phyloP scores from a whole-genome alignment of 2,113 vertebrate species.

The Grallaria varia region DNA sequence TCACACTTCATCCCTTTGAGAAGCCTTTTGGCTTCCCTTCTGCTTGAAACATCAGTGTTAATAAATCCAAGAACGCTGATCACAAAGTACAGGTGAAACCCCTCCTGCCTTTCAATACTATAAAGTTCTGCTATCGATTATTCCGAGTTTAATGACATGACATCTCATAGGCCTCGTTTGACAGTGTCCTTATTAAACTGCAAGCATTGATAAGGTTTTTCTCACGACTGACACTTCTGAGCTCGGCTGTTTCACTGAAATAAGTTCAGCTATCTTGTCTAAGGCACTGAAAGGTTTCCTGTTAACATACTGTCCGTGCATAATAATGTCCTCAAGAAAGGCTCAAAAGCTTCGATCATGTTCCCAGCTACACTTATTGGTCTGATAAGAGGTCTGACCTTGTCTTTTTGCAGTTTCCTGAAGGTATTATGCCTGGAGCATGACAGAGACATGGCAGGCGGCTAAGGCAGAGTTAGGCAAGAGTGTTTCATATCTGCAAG shows the following conservation, averaged over 20 bases:
- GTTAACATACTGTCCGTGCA: background rate
- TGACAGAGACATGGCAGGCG: background rate
- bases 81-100: background rate
- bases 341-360: background rate
- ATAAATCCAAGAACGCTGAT: background rate
- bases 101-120: background rate
- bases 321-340: background rate
- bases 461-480: background rate
- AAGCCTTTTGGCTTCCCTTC: background rate
- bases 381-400: background rate
- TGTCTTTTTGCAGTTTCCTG: background rate
- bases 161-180: background rate
- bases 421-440: background rate
- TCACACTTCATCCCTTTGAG: background rate
- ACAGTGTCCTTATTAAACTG: background rate
- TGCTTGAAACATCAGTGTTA: rapidly evolving
- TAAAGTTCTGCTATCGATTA: background rate
- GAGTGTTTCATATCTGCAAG: background rate
- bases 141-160: background rate
- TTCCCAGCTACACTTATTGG: background rate
- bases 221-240: rapidly evolving
- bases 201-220: background rate
- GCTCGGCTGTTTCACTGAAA: background rate
- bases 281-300: background rate
- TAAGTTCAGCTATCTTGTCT: background rate